phyloP scores from a whole-genome alignment of 2,888 invertebrate genomes.

The Listrodromus nycthemerus region DNA sequence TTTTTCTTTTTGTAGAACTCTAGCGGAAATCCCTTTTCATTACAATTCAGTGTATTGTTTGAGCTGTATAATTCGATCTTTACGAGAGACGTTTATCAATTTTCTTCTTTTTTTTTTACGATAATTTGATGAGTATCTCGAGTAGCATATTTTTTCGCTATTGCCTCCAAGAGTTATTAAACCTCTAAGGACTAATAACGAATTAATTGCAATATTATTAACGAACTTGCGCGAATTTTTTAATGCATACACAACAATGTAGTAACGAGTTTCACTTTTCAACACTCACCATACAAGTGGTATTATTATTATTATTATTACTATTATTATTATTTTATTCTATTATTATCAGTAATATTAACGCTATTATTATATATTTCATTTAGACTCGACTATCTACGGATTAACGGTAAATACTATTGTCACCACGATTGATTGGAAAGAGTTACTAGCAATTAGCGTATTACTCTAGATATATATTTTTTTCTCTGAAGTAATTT shows the following conservation, averaged over 20 bases:
- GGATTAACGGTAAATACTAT: conserved; percentile 80
- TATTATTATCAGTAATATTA: conserved; percentile 23
- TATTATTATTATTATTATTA: conserved; percentile 59
- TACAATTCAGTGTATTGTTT: conserved; percentile 34
- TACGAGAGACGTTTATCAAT: conserved; percentile 37
- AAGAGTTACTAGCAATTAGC: conserved; percentile 68
- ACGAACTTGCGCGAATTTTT: conserved; percentile 68
- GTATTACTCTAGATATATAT: conserved; percentile 57
- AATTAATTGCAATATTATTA: conserved; percentile 75
- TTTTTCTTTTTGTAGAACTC: background rate
- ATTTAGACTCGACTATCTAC: conserved; percentile 73
- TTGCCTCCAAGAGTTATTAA: conserved; percentile 20
- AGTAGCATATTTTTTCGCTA: conserved; percentile 33
- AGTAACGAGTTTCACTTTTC: conserved; percentile 72
- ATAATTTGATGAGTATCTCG: conserved; percentile 45
- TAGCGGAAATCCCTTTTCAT: conserved; percentile 9
- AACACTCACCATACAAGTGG: conserved; percentile 68
- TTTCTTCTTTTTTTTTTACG: conserved; percentile 30
- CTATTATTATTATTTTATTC: conserved; percentile 25
- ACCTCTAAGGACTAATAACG: conserved; percentile 72
- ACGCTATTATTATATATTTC: conserved; percentile 40
- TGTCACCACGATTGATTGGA: conserved; percentile 83
- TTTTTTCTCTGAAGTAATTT: conserved; percentile 55
- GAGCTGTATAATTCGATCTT: conserved; percentile 37
- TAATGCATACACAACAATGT: conserved; percentile 72